phyloP scores from a whole-genome alignment of 1,140 invertebrate genomes.

The Cydia strobilella region DNA sequence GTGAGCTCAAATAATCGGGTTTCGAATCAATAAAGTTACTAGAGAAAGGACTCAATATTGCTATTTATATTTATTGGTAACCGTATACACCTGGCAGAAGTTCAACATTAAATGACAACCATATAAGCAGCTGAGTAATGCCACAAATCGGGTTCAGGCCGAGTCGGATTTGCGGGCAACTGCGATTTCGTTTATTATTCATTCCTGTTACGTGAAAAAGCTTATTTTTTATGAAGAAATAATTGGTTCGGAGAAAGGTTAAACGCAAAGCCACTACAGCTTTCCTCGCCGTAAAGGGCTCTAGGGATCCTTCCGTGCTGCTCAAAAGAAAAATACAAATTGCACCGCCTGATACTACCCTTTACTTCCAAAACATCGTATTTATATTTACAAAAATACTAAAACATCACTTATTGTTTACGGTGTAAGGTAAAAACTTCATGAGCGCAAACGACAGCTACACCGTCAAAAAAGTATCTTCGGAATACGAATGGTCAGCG shows the following conservation, averaged over 20 bases:
- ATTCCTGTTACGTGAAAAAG: neutral
- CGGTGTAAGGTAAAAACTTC: neutral
- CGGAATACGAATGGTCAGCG: neutral
- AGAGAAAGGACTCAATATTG: too few species aligned
- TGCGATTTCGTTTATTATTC: neutral
- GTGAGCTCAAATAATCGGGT: too few species aligned
- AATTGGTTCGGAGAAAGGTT: neutral
- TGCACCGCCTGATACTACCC: neutral
- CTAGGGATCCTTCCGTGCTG: neutral
- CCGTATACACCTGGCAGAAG: neutral
- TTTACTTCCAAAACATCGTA: neutral
- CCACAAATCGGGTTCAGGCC: neutral
- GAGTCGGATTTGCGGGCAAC: neutral
- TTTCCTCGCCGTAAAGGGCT: neutral
- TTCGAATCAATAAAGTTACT: too few species aligned
- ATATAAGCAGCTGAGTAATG: neutral
- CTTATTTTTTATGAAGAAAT: neutral
- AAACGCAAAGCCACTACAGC: neutral
- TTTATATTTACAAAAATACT: neutral
- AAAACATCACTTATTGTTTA: neutral
- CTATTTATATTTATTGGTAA: too few species aligned
- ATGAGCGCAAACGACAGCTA: neutral
- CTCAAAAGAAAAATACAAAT: slow-evolving; percentile 15
- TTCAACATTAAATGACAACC: neutral
- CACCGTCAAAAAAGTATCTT: neutral